A percentile compares a stretch with the other conserved stretches of the same genome.
These are phyloP conservation scores for Sebastes paucispinis DNA, from an alignment of 2,797 vertebrate species.

Conservation along the genomic window DNA sequence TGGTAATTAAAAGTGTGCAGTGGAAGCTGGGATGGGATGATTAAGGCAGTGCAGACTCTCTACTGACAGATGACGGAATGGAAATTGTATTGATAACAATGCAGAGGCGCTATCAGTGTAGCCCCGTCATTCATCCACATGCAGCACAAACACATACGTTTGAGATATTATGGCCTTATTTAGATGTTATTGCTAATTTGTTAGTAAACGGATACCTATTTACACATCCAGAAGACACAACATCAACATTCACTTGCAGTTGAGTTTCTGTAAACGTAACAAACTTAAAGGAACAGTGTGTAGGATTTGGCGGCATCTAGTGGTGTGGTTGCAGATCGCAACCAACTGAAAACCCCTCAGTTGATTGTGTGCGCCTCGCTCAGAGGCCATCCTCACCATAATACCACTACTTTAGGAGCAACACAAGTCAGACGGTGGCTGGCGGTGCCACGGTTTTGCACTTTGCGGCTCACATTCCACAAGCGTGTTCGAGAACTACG, in stretches of 20 bases:
- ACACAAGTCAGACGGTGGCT: too few relatives aligned
- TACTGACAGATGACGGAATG: slow-evolving; percentile 25
- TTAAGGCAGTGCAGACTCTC: slow-evolving; percentile 33
- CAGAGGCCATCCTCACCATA: too few relatives aligned
- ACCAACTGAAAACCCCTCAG: too few relatives aligned
- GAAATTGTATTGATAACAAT: slow-evolving; percentile 36
- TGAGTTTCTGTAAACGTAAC: background rate
- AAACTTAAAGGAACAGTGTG: background rate
- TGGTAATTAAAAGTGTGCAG: slow-evolving; percentile 63
- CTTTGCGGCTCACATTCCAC: too few relatives aligned
- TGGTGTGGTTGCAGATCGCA: too few relatives aligned
- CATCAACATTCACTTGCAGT: background rate
- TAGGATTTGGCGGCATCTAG: too few relatives aligned
- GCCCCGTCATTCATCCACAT: background rate
- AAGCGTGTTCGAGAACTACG: too few relatives aligned
- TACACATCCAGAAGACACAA: background rate
- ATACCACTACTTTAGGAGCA: too few relatives aligned
- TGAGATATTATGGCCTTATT: background rate
- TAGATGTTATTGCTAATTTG: background rate
- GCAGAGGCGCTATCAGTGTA: background rate
- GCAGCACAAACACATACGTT: background rate
- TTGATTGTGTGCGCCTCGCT: too few relatives aligned
- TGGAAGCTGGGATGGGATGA: slow-evolving; percentile 50
- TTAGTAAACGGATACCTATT: background rate
- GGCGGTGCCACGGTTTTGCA: too few relatives aligned